Conservation (phyloP, 2,888 invertebrate species). For the Agrotis ipsilon region DNA sequence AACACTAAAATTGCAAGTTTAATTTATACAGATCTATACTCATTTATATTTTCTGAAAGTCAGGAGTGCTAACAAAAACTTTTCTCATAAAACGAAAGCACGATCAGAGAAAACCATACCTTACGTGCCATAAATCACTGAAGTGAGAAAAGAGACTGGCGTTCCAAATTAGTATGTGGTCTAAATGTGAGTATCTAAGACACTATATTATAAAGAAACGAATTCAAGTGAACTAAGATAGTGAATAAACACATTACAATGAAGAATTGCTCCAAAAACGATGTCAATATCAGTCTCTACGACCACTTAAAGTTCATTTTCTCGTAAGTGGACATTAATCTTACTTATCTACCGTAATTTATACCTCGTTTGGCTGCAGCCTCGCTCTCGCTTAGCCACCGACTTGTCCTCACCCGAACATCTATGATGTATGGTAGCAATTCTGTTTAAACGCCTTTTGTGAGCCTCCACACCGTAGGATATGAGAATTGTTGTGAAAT, state of each 20-base stretch:
- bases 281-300: constrained; percentile 45
- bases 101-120: too few species aligned
- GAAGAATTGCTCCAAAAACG: constrained; percentile 28
- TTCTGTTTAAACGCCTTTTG: constrained; percentile 71
- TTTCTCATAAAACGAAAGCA: too few species aligned
- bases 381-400: constrained; percentile 37
- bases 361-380: constrained; percentile 50
- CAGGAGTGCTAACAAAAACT: too few species aligned
- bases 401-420: constrained; percentile 30
- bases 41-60: too few species aligned
- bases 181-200: neutral
- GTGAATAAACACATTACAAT: constrained; percentile 37
- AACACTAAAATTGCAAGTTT: too few species aligned
- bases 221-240: constrained; percentile 20
- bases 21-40: too few species aligned
- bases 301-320: constrained; percentile 48
- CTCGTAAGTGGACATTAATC: constrained; percentile 62
- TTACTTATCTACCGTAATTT: constrained; percentile 56
- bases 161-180: too few species aligned
- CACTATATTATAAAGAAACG: neutral
- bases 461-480: constrained; percentile 56
- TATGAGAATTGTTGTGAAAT: constrained; percentile 69
- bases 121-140: too few species aligned
- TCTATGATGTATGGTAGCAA: constrained; percentile 73
- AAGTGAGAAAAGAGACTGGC: neutral